phyloP scores from a whole-genome alignment of 2,888 invertebrate genomes.

The Thecocarcelia acutangulata region DNA sequence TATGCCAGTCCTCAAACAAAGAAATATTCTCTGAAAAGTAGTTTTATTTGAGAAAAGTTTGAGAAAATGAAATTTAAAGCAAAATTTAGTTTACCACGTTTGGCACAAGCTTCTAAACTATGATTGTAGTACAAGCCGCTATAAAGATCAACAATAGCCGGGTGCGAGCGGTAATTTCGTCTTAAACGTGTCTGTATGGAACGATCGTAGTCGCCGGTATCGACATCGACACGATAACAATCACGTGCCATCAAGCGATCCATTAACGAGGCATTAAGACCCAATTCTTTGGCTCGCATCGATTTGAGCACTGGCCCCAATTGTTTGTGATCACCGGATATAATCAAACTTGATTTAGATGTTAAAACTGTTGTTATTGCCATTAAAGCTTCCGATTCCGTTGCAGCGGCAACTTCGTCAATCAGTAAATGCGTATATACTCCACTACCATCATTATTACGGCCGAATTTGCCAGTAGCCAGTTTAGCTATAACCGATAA shows the following conservation, averaged over 20 bases:
- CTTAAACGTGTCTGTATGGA: conserved; percentile 87
- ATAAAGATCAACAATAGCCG: conserved; percentile 85
- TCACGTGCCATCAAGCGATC: conserved; percentile 85
- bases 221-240: conserved; percentile 78
- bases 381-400: conserved; percentile 86
- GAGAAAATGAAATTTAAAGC: no score
- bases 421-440: conserved; percentile 87
- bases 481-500: conserved; percentile 83
- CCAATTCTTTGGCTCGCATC: conserved; percentile 73
- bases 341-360: conserved; percentile 31
- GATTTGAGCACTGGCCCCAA: conserved; percentile 85
- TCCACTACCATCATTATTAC: conserved; percentile 34
- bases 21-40: conserved; percentile 72
- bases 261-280: conserved; percentile 83
- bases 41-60: not conserved
- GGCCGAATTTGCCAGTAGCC: conserved; percentile 81
- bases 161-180: conserved; percentile 88
- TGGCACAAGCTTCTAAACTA: conserved; percentile 83
- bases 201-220: conserved; percentile 81
- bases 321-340: conserved; percentile 87
- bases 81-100: conserved; percentile 65
- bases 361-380: conserved; percentile 76
- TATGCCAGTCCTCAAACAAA: conserved; percentile 78
- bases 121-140: conserved; percentile 88
- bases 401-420: conserved; percentile 89